phyloP scores from a whole-genome alignment of 2,113 vertebrate genomes.

The Trematocara marginatum region DNA sequence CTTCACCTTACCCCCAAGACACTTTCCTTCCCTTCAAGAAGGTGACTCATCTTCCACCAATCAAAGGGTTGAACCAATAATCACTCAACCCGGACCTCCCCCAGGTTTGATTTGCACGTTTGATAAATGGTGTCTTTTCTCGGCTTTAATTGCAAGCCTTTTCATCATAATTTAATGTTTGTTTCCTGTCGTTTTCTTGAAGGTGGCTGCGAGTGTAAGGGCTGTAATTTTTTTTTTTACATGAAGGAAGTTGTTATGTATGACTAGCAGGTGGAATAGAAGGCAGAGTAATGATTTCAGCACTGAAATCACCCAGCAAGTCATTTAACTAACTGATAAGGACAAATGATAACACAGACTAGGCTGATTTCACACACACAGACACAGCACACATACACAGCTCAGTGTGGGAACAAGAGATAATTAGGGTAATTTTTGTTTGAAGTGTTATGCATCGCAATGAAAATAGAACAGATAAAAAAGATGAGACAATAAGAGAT shows the following conservation, averaged over 20 bases:
- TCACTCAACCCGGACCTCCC: constrained; percentile 85
- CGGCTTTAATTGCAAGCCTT: constrained; percentile 72
- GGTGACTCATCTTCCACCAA: constrained; percentile 87
- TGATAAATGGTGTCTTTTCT: constrained; percentile 82
- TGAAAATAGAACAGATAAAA: constrained; percentile 64
- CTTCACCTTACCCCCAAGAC: constrained; percentile 82
- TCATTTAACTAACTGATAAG: constrained; percentile 17
- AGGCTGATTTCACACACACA: neutral
- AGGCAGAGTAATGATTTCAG: constrained; percentile 8
- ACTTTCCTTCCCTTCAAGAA: constrained; percentile 87
- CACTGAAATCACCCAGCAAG: constrained; percentile 27
- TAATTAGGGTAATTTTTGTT: constrained; percentile 66
- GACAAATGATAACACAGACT: constrained; percentile 1
- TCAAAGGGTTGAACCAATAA: constrained; percentile 83
- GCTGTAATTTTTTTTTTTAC: constrained; percentile 67
- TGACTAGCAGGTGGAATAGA: constrained; percentile 69
- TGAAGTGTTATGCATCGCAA: constrained; percentile 62
- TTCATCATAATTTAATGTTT: constrained; percentile 77
- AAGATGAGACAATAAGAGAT: constrained; percentile 68
- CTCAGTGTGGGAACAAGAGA: constrained; percentile 22
- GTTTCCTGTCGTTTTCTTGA: constrained; percentile 76
- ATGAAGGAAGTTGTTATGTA: constrained; percentile 65
- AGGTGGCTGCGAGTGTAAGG: constrained; percentile 30
- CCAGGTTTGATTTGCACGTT: constrained; percentile 75
- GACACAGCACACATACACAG: neutral